phyloP scores from a whole-genome alignment of 1,140 invertebrate species.

The Drosophila eugracilis region DNA sequence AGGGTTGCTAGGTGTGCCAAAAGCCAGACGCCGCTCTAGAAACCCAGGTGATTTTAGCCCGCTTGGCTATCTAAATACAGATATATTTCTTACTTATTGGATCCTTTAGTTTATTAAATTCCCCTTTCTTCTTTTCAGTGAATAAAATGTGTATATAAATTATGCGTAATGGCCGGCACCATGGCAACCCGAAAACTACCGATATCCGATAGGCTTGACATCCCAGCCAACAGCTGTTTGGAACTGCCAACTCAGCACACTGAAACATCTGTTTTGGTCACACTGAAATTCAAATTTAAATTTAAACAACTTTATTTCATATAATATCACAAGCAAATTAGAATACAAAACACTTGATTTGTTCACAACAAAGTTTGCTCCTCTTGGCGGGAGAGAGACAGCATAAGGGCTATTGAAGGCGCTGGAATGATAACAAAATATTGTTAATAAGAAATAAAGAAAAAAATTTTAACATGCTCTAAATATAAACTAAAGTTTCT shows the following conservation, averaged over 20 bases:
- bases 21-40: conserved; percentile 7
- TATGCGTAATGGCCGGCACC: not conserved
- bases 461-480: conserved; percentile 7
- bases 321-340: conserved; percentile 70
- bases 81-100: not conserved
- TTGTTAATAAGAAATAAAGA: not conserved
- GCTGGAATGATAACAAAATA: conserved; percentile 54
- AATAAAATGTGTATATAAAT: conserved; percentile 44
- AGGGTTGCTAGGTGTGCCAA: conserved; percentile 42
- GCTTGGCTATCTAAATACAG: not conserved
- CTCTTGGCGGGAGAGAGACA: not conserved
- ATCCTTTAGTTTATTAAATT: not conserved
- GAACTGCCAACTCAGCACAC: too few relatives aligned
- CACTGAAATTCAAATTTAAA: conserved; percentile 4
- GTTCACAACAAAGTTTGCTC: conserved; percentile 39
- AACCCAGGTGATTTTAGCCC: not conserved
- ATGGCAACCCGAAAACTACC: conserved; percentile 39
- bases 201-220: not conserved
- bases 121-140: conserved; percentile 23
- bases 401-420: conserved; percentile 54
- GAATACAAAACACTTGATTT: conserved; percentile 39
- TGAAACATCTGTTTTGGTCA: too few relatives aligned
- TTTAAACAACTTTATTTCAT: conserved; percentile 59
- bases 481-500: not conserved
- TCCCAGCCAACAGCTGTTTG: conserved; percentile 25